A percentile compares a stretch with the other conserved stretches of the same genome.
Evolutionary conservation across 2,113 vertebrate genomes (phyloP).

Genomic region (Dipodomys stephensi): DNA sequence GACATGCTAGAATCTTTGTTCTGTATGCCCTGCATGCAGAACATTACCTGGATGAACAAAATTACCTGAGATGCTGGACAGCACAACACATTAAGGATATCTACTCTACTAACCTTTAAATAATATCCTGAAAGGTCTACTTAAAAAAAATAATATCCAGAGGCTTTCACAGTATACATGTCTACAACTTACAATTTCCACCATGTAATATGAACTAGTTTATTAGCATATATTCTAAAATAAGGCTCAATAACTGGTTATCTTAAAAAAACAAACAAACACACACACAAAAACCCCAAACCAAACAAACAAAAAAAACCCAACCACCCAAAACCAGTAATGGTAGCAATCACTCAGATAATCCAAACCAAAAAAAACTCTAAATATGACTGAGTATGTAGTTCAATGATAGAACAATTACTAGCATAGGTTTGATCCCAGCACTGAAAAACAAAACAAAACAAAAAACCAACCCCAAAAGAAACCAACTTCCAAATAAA

Average conservation of each 20-base stretch:
- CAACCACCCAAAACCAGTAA: background rate
- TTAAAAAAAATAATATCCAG: background rate
- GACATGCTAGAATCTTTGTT: constrained; percentile 2
- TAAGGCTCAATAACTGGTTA: constrained; percentile 9
- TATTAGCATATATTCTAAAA: constrained; percentile 46
- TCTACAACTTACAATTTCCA: constrained; percentile 14
- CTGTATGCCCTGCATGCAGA: background rate
- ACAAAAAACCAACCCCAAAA: too few relatives aligned
- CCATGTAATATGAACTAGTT: constrained; percentile 46
- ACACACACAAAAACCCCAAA: too few relatives aligned
- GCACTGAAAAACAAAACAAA: too few relatives aligned
- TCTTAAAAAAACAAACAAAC: background rate
- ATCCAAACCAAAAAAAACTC: background rate
- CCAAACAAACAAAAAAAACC: too few relatives aligned
- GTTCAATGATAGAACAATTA: too few relatives aligned
- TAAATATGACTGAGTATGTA: background rate
- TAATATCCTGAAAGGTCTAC: background rate
- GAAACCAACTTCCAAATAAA: background rate
- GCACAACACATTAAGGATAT: background rate
- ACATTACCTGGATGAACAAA: background rate
- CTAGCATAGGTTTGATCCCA: too few relatives aligned
- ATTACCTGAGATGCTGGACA: background rate
- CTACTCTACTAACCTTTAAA: background rate
- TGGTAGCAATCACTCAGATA: background rate
- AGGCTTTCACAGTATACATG: background rate